Conservation (phyloP, 2,113 vertebrate genomes). For the Gavia stellata region DNA sequence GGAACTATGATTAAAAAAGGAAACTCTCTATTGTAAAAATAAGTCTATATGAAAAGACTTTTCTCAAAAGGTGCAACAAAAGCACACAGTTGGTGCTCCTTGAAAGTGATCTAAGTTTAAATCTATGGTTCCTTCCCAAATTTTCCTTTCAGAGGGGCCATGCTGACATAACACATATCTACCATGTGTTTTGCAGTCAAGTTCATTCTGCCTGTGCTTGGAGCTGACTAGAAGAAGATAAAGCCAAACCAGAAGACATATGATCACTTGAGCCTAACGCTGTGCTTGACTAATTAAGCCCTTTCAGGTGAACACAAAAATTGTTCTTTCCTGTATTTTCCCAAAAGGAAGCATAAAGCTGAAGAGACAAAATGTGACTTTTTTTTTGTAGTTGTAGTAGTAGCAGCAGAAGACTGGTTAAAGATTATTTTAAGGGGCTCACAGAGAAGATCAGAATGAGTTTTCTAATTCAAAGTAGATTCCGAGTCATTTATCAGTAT, state of each 20-base stretch:
- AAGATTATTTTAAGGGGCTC: not conserved
- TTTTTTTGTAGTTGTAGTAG: not conserved
- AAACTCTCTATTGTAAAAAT: not conserved
- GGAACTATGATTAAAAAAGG: not conserved
- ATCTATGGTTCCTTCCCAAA: not conserved
- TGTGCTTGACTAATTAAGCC: not conserved
- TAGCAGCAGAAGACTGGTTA: not conserved
- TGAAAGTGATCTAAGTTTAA: not conserved
- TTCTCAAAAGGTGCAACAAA: not conserved
- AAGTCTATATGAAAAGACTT: not conserved
- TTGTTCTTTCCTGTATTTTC: not conserved
- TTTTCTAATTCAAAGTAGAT: not conserved
- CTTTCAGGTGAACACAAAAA: not conserved
- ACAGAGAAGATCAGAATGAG: not conserved
- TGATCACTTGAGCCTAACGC: not conserved
- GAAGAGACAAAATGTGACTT: not conserved
- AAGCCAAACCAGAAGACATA: not conserved
- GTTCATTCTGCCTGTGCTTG: not conserved
- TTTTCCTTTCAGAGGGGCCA: not conserved
- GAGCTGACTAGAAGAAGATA: not conserved
- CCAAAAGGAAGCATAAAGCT: not conserved
- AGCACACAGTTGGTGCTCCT: not conserved
- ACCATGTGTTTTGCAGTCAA: not conserved
- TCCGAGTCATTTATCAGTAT: not conserved
- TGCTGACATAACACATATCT: not conserved